phyloP scores from a whole-genome alignment of 2,113 vertebrate species.

The Bettongia penicillata region DNA sequence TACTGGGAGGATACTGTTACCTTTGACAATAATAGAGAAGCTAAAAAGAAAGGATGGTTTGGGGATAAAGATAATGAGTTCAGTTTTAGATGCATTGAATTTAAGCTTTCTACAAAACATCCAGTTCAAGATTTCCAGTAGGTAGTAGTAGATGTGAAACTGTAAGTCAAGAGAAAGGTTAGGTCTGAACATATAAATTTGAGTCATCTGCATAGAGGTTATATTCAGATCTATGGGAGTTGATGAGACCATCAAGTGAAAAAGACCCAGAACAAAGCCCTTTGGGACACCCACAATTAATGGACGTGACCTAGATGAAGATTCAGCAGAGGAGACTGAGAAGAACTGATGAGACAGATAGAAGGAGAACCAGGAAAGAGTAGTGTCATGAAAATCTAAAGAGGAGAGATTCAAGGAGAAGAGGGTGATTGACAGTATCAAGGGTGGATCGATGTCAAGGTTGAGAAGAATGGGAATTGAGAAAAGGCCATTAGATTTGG shows the following conservation, averaged over 20 bases:
- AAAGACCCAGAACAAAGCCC: background rate
- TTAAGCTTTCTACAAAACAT: too few species aligned
- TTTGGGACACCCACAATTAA: background rate
- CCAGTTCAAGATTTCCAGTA: too few species aligned
- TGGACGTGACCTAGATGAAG: background rate
- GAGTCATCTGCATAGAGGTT: background rate
- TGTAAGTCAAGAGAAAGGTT: too few species aligned
- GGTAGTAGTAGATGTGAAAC: too few species aligned
- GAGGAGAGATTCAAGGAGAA: background rate
- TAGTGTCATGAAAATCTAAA: background rate
- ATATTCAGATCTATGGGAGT: background rate
- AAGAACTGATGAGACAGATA: background rate
- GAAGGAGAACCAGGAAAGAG: background rate
- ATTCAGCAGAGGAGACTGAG: background rate
- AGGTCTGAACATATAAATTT: background rate
- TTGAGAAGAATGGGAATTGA: background rate
- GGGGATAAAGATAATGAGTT: too few species aligned
- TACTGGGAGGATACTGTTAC: too few species aligned
- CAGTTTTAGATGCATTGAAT: too few species aligned
- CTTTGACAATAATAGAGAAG: too few species aligned
- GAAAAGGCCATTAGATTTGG: background rate
- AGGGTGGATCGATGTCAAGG: background rate
- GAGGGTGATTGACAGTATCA: background rate
- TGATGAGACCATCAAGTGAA: background rate
- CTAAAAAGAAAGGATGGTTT: too few species aligned